phyloP scores from a whole-genome alignment of 2,797 vertebrate species.

The Lateolabrax maculatus region DNA sequence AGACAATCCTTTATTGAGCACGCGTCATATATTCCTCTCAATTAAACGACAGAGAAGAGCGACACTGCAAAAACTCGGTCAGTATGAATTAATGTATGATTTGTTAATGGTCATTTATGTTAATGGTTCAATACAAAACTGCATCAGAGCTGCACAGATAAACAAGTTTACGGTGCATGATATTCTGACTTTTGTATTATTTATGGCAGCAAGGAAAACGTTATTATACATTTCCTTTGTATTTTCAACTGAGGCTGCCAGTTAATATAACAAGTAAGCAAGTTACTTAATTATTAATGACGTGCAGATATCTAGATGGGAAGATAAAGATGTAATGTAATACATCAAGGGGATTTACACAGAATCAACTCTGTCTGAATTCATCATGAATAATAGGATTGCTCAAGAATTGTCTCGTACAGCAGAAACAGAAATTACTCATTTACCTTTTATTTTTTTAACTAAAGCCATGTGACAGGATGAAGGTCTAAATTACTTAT shows the following conservation, averaged over 20 bases:
- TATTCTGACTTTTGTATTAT: not conserved
- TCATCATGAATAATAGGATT: not conserved
- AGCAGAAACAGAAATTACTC: not conserved
- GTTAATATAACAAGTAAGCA: not conserved
- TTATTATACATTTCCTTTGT: not conserved
- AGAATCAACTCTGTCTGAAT: not conserved
- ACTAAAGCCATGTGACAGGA: conserved; percentile 1
- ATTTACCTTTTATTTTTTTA: not conserved
- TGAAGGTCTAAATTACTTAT: not conserved
- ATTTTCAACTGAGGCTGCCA: not conserved
- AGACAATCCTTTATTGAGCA: not conserved
- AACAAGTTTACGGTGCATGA: not conserved
- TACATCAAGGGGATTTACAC: not conserved
- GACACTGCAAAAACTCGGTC: too few species aligned
- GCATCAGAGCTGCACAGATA: not conserved
- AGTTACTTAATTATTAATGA: not conserved
- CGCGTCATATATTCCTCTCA: not conserved
- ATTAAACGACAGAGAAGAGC: not conserved
- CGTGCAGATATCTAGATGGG: not conserved
- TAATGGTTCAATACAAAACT: not conserved
- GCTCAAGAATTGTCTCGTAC: not conserved
- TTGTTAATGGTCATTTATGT: not conserved
- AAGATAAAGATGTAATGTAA: not conserved
- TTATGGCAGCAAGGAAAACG: not conserved
- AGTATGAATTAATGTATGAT: not conserved